These are phyloP conservation scores for Yponomeuta plumbellus DNA, from an alignment of 2,888 invertebrate genomes.

Conservation along the genomic window DNA sequence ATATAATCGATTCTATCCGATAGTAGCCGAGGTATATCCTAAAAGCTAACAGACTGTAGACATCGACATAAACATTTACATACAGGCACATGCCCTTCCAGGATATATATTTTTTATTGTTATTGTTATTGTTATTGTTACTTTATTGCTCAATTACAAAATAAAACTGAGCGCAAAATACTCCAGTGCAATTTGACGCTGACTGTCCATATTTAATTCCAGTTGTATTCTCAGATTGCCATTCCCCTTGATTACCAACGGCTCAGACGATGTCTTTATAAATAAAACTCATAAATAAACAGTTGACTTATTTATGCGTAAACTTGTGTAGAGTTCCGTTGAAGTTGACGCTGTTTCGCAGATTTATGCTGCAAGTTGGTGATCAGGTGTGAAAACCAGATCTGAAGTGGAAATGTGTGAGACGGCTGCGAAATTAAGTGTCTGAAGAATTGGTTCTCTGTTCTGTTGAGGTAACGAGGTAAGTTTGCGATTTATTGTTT, in stretches of 20 bases:
- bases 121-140: no score
- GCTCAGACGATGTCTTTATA: not conserved
- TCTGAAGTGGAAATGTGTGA: not conserved
- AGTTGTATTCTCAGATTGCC: not conserved
- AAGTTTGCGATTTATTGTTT: not conserved
- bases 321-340: not conserved
- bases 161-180: no score
- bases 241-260: not conserved
- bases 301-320: not conserved
- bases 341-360: not conserved
- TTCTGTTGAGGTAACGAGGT: not conserved
- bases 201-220: no score
- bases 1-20: no score
- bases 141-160: no score
- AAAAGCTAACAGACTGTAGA: no score
- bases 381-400: not conserved
- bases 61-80: no score
- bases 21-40: no score
- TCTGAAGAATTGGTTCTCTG: not conserved
- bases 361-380: not conserved
- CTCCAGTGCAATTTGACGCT: no score
- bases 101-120: no score
- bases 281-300: slow-evolving; percentile 4
- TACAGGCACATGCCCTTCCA: no score
- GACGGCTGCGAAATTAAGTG: not conserved